Conservation (phyloP, 2,797 vertebrate species). For the Coregonus ussuriensis region DNA sequence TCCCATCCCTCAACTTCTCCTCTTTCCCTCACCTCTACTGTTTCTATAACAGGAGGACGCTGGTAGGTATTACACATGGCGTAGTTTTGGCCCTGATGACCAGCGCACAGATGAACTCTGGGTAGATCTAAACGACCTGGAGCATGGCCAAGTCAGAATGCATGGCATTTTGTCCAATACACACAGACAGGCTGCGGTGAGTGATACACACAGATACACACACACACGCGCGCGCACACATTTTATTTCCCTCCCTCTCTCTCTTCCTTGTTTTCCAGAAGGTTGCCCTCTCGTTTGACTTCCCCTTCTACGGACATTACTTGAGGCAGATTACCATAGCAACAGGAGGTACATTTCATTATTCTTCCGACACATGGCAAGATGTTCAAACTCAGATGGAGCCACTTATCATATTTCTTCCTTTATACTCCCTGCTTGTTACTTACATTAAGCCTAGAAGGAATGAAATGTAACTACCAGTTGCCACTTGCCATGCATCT, state of each 20-base stretch:
- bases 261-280: slow-evolving; percentile 67
- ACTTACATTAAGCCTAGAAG: neutral
- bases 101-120: slow-evolving; percentile 74
- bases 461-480: neutral
- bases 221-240: slow-evolving; percentile 1
- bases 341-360: slow-evolving; percentile 83
- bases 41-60: slow-evolving; percentile 78
- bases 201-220: slow-evolving; percentile 39
- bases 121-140: slow-evolving; percentile 79
- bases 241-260: neutral
- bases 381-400: slow-evolving; percentile 38
- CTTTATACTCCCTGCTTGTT: neutral
- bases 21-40: slow-evolving; percentile 21
- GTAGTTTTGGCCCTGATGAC: slow-evolving; percentile 77
- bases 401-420: neutral
- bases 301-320: slow-evolving; percentile 95
- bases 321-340: slow-evolving; percentile 94
- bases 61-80: slow-evolving; percentile 85
- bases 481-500: slow-evolving; percentile 11
- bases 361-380: slow-evolving; percentile 47
- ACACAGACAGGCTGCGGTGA: slow-evolving; percentile 90
- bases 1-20: neutral
- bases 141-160: slow-evolving; percentile 79
- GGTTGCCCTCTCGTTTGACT: slow-evolving; percentile 90
- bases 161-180: slow-evolving; percentile 88